These are phyloP conservation scores for Trichomalopsis sarcophagae DNA, from an alignment of 1,140 invertebrate genomes.

Conservation along the genomic window DNA sequence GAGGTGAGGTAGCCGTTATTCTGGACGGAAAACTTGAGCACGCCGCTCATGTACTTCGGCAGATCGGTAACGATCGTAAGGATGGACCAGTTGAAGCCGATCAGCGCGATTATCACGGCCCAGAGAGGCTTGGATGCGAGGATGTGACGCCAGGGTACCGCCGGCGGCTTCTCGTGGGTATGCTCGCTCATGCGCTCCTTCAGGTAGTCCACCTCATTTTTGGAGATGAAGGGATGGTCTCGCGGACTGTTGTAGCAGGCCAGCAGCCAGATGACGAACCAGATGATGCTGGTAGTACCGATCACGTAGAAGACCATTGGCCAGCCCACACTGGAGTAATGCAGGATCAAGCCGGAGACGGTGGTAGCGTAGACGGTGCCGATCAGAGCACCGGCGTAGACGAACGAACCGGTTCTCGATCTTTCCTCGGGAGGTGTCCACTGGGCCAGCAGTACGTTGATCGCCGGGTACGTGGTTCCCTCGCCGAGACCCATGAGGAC, in stretches of 20 bases:
- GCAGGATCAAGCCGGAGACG: constrained; percentile 82
- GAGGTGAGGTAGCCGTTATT: constrained; percentile 82
- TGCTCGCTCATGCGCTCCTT: constrained; percentile 78
- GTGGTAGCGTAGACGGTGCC: constrained; percentile 57
- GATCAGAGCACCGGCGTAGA: constrained; percentile 42
- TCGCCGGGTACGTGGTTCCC: constrained; percentile 44
- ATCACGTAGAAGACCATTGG: constrained; percentile 89
- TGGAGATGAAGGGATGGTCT: constrained; percentile 77
- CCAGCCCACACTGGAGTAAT: constrained; percentile 81
- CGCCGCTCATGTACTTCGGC: constrained; percentile 93
- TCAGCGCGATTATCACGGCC: constrained; percentile 82
- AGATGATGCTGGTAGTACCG: constrained; percentile 82
- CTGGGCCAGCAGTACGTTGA: constrained; percentile 48
- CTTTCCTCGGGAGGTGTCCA: constrained; percentile 47
- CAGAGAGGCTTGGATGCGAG: constrained; percentile 85
- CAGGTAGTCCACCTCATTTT: constrained; percentile 86
- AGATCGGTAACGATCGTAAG: constrained; percentile 95
- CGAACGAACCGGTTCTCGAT: constrained; percentile 46
- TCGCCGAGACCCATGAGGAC: constrained; percentile 48
- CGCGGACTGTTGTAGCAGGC: constrained; percentile 45
- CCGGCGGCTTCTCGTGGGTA: constrained; percentile 74
- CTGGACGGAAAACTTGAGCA: constrained; percentile 89
- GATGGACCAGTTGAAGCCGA: constrained; percentile 95
- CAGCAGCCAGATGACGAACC: constrained; percentile 83
- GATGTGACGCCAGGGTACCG: constrained; percentile 83